A percentile compares a stretch with the other conserved stretches of the same genome.
These are phyloP conservation scores for Linnaemya vulpina DNA, from an alignment of 2,888 invertebrate species.

Conservation along the genomic window DNA sequence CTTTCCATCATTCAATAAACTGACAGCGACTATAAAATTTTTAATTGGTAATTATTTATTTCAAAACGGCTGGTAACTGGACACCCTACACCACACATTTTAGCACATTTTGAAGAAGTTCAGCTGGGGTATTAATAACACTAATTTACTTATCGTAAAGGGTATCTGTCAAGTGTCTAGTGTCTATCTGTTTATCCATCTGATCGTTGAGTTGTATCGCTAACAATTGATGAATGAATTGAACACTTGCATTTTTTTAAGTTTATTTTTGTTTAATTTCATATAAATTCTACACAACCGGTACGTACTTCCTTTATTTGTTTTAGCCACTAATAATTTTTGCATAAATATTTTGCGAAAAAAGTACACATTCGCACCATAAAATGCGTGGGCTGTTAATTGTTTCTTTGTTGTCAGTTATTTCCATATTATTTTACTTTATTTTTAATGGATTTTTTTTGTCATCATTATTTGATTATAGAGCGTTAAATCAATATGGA, in stretches of 20 bases:
- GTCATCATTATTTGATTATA: neutral
- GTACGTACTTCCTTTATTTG: slow-evolving; percentile 50
- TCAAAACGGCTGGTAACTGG: slow-evolving; percentile 12
- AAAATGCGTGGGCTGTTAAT: slow-evolving; percentile 25
- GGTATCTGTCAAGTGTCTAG: neutral
- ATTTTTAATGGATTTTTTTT: neutral
- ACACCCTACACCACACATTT: slow-evolving; percentile 20
- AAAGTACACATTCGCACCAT: neutral
- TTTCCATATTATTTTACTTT: neutral
- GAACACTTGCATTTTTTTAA: slow-evolving; percentile 36
- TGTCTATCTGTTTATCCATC: neutral
- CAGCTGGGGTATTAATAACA: neutral
- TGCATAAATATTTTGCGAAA: slow-evolving; percentile 42
- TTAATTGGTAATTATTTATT: slow-evolving; percentile 34
- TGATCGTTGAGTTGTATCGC: neutral
- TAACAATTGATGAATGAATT: slow-evolving; percentile 30
- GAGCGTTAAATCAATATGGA: slow-evolving; percentile 30
- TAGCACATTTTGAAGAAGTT: too few relatives aligned
- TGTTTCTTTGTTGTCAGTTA: slow-evolving; percentile 3
- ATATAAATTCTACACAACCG: slow-evolving; percentile 31
- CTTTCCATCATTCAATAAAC: slow-evolving; percentile 38
- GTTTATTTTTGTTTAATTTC: slow-evolving; percentile 7
- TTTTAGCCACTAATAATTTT: slow-evolving; percentile 26
- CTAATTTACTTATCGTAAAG: neutral
- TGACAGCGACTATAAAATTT: slow-evolving; percentile 44